These are phyloP conservation scores for Mesaphorura yosii DNA, from an alignment of 1,140 invertebrate genomes.

Conservation along the genomic window DNA sequence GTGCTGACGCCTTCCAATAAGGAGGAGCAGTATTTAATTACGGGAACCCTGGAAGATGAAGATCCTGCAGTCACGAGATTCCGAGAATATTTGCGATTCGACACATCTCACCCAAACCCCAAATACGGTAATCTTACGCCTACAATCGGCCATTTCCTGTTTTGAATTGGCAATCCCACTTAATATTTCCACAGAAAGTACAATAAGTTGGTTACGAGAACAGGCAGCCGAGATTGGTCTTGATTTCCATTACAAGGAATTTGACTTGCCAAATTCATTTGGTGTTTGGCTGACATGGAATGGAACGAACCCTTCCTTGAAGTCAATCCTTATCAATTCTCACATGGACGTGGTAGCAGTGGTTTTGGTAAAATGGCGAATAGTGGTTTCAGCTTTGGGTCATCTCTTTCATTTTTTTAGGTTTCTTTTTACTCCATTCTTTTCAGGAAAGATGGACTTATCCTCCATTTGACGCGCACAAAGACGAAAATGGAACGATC, in stretches of 20 bases:
- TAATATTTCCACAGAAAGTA: background rate
- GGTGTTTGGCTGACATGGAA: conserved; percentile 68
- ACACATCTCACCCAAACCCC: conserved; percentile 65
- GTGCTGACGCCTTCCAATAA: no score
- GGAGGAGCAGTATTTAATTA: no score
- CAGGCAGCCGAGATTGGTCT: conserved; percentile 56
- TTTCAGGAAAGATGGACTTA: conserved; percentile 54
- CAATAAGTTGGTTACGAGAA: conserved; percentile 47
- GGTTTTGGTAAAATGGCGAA: conserved; percentile 34
- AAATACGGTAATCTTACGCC: conserved; percentile 72
- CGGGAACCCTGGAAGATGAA: conserved; percentile 33
- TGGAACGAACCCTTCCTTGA: conserved; percentile 55
- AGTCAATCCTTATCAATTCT: conserved; percentile 73
- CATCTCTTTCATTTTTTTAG: background rate
- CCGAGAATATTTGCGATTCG: conserved; percentile 63
- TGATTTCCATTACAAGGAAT: conserved; percentile 39
- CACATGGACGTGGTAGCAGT: conserved; percentile 93
- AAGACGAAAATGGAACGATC: conserved; percentile 66
- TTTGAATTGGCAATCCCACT: background rate
- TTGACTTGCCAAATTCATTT: conserved; percentile 52
- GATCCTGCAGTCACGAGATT: conserved; percentile 59
- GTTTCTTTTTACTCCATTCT: background rate
- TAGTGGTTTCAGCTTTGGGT: no score
- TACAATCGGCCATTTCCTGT: background rate
- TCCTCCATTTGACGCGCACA: conserved; percentile 63